Percentiles rank a stretch among this genome's conserved stretches.
Evolutionary conservation across 2,888 invertebrate genomes (phyloP).

Genomic region (Zootermopsis nevadensis): DNA sequence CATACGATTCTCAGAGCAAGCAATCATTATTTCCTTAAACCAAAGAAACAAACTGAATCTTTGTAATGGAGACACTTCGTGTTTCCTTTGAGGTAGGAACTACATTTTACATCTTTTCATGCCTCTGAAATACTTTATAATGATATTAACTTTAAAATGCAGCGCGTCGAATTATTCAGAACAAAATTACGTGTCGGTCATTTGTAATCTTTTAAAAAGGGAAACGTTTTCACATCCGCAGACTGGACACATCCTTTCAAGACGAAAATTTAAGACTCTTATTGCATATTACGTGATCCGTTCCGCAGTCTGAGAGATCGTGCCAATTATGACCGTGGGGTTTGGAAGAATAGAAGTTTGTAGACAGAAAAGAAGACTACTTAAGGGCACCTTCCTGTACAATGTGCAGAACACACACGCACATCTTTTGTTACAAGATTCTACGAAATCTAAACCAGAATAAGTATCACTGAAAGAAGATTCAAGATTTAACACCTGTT

Average conservation of each 20-base stretch:
- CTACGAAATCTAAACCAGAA: background rate
- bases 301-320: conserved; percentile 2
- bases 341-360: background rate
- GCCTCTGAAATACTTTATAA: no score
- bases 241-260: background rate
- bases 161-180: no score
- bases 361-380: no score
- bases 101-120: no score
- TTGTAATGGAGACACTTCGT: no score
- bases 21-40: no score
- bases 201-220: background rate
- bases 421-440: background rate
- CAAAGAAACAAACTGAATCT: no score
- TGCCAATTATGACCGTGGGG: conserved; percentile 16
- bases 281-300: background rate
- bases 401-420: background rate
- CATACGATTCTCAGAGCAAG: no score
- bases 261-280: background rate
- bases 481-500: background rate
- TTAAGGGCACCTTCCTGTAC: background rate
- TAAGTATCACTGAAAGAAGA: background rate
- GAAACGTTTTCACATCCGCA: background rate
- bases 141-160: no score
- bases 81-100: no score
- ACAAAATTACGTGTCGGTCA: background rate